Percentiles rank a stretch among this genome's conserved stretches.
These are phyloP conservation scores for Centropus unirufus DNA, from an alignment of 2,113 vertebrate genomes.

Conservation along the genomic window DNA sequence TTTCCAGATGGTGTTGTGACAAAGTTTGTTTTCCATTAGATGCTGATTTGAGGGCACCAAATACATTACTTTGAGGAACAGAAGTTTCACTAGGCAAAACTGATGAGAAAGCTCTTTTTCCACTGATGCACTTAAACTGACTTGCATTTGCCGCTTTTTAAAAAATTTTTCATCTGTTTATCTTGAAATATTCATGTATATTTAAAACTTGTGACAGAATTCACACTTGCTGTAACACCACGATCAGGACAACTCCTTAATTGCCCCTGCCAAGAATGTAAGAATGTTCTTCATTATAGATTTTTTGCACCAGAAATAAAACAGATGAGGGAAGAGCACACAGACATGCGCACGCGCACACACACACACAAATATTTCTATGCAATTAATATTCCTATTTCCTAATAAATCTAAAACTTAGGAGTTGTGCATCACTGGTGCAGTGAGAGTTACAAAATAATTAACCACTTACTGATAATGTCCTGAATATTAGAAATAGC, in stretches of 20 bases:
- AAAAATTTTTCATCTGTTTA: background rate
- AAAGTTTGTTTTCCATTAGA: constrained; percentile 19
- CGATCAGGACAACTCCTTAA: background rate
- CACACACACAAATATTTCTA: background rate
- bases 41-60: background rate
- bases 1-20: constrained; percentile 17
- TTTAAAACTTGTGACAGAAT: background rate
- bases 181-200: background rate
- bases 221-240: background rate
- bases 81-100: background rate
- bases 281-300: background rate
- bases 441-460: constrained; percentile 1
- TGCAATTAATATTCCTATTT: background rate
- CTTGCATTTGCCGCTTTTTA: background rate
- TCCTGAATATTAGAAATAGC: constrained; percentile 46
- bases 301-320: background rate
- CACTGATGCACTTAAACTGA: background rate
- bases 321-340: background rate
- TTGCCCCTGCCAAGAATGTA: background rate
- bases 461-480: background rate
- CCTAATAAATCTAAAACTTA: background rate
- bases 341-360: background rate
- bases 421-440: background rate
- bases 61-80: background rate
- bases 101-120: background rate